phyloP scores from a whole-genome alignment of 2,797 vertebrate species.

The Euphonia xanthogaster region DNA sequence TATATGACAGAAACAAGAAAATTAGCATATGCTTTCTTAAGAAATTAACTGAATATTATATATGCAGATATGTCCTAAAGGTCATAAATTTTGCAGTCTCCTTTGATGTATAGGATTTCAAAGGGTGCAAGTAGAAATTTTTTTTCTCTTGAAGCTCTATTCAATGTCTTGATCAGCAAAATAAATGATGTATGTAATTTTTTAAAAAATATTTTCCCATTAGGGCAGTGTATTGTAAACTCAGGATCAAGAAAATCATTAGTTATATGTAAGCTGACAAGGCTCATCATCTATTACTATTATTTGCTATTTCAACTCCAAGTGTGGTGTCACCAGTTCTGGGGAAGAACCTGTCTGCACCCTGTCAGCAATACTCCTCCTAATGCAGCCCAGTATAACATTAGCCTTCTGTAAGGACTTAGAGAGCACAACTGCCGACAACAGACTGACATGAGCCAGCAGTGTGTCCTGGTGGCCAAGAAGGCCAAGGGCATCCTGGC shows the following conservation, averaged over 20 bases:
- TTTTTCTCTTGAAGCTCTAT: background rate
- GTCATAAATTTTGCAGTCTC: background rate
- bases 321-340: background rate
- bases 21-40: background rate
- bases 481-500: background rate
- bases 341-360: fast-evolving
- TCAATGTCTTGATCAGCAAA: background rate
- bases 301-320: background rate
- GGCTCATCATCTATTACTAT: background rate
- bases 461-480: background rate
- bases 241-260: background rate
- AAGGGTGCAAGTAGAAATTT: background rate
- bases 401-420: background rate
- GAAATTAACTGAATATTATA: background rate
- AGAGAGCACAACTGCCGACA: background rate
- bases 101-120: background rate
- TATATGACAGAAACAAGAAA: background rate
- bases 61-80: background rate
- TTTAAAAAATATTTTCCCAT: background rate
- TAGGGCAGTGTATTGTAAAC: background rate
- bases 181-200: background rate
- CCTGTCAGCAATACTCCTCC: background rate
- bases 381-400: background rate
- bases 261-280: background rate
- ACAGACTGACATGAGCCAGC: background rate